Evolutionary conservation across 2,797 vertebrate species (phyloP).

Genomic region (Hippocampus kuda): DNA sequence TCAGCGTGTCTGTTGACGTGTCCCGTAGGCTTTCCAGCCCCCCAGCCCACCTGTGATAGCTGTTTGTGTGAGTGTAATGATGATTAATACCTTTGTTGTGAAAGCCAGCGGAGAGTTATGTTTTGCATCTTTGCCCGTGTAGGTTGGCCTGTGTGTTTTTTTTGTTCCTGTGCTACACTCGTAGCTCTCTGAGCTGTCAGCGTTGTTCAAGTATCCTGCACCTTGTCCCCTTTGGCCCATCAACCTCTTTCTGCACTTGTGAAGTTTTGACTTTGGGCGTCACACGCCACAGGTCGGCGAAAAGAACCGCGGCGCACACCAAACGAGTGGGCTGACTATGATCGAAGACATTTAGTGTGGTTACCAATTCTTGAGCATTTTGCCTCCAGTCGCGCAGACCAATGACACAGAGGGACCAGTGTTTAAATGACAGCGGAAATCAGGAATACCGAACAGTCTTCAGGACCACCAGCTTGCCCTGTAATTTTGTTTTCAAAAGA

Average conservation of each 20-base stretch:
- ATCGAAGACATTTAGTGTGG: not conserved
- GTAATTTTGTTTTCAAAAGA: no score
- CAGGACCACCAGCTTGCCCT: no score
- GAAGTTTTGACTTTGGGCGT: constrained; percentile 34
- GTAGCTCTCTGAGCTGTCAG: constrained; percentile 38
- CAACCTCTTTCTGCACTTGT: constrained; percentile 27
- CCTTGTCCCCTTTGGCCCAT: constrained; percentile 39
- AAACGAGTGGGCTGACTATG: not conserved
- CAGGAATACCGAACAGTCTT: no score
- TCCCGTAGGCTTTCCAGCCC: constrained; percentile 45
- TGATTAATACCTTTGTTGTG: constrained; percentile 72
- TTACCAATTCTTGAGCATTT: not conserved
- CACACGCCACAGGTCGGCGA: not conserved
- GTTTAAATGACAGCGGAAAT: not conserved
- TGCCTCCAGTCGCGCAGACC: not conserved
- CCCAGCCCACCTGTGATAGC: constrained; percentile 40
- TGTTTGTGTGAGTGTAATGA: constrained; percentile 53
- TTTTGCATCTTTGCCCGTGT: constrained; percentile 25
- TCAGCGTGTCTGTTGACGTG: constrained; percentile 57
- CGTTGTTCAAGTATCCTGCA: constrained; percentile 47
- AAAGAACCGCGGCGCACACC: no score
- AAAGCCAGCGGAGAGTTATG: constrained; percentile 56
- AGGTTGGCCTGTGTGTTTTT: constrained; percentile 5
- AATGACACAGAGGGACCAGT: not conserved
- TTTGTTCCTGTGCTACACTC: not conserved